These are phyloP conservation scores for Cromileptes altivelis DNA, from an alignment of 2,113 vertebrate genomes.

Conservation along the genomic window DNA sequence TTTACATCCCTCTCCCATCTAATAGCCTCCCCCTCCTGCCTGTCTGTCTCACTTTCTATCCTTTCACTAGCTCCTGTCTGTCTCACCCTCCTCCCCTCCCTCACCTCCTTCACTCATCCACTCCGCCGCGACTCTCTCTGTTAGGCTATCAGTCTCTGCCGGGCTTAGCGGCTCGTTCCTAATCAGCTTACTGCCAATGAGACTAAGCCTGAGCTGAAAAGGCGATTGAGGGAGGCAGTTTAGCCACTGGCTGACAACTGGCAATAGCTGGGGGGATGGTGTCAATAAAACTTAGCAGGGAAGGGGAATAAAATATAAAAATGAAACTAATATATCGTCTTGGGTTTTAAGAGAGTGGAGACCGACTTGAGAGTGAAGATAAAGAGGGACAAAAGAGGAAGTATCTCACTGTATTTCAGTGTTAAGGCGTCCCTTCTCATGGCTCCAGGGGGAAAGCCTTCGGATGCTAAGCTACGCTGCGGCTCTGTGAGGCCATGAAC, in stretches of 20 bases:
- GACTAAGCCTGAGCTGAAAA: slow-evolving; percentile 76
- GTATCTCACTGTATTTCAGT: neutral
- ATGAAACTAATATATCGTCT: slow-evolving; percentile 38
- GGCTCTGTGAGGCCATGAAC: slow-evolving; percentile 44
- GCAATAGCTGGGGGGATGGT: slow-evolving; percentile 44
- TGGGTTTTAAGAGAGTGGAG: slow-evolving; percentile 41
- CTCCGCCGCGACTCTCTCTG: slow-evolving; percentile 37
- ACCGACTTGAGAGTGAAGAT: slow-evolving; percentile 44
- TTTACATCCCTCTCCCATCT: neutral
- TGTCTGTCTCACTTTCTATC: slow-evolving; percentile 26
- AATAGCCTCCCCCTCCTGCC: slow-evolving; percentile 33
- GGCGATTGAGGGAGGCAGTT: slow-evolving; percentile 72
- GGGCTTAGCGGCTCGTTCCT: slow-evolving; percentile 71
- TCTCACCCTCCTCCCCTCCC: slow-evolving; percentile 20
- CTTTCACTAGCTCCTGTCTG: neutral
- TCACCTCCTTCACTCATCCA: slow-evolving; percentile 22
- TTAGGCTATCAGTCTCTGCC: slow-evolving; percentile 70
- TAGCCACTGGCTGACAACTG: slow-evolving; percentile 70
- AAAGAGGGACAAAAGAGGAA: slow-evolving; percentile 47
- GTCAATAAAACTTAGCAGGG: slow-evolving; percentile 48
- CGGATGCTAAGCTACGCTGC: slow-evolving; percentile 31
- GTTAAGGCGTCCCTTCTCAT: neutral
- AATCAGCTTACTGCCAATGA: slow-evolving; percentile 81
- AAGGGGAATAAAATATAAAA: slow-evolving; percentile 42
- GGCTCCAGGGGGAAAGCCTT: slow-evolving; percentile 19